Evolutionary conservation across 2,888 invertebrate genomes (phyloP), one percentile per base, ranked within the genome.

Genomic region (Sphaerophoria rueppellii): DNA sequence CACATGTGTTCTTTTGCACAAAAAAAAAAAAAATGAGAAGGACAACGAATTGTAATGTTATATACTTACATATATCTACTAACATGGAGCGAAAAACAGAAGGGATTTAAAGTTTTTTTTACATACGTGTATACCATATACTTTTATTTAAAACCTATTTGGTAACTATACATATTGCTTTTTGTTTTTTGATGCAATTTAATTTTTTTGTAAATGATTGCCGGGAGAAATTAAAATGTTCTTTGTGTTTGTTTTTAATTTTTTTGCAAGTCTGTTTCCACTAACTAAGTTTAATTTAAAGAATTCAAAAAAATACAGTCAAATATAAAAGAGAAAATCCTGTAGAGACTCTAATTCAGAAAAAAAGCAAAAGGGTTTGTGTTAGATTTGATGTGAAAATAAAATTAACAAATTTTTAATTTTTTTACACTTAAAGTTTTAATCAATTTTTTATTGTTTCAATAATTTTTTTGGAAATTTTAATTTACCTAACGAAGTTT

Each of bases 1-100:
- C 85, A 85, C 85, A 85, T 81, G 76, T 85, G 83, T 73, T 73
- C 81, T 54, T 40, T 60, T 60, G 73, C 72, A 76, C 63, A 6
- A n/a, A n/a, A n/a, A 58, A 43, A n/a, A n/a, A 43, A 43, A 43
- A 43, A 43, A 7, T 11, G 9, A 43, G 12, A 58, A 48, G 57
- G 43, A 57, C 34, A 35, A 16, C 55, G 52, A 81, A 65, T 58
- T 54, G 54, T 67, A 67, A 67, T 54, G n/a, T 65, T 40, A 58
- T n/a, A n/a, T n/a, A n/a, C n/a, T n/a, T n/a, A n/a, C n/a, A n/a
- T n/a, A n/a, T 24, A 24, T 24, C 24, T 16, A 50, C 16, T 50
- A 16, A 43, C 52, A 52, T 52, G 37, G 34, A 67, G 37, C 7
- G n/a, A 37, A 52, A 52, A 67, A 54, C 67, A 67, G 54, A 67